phyloP scores from a whole-genome alignment of 2,888 invertebrate species.

The Drepanosiphum platanoidis region DNA sequence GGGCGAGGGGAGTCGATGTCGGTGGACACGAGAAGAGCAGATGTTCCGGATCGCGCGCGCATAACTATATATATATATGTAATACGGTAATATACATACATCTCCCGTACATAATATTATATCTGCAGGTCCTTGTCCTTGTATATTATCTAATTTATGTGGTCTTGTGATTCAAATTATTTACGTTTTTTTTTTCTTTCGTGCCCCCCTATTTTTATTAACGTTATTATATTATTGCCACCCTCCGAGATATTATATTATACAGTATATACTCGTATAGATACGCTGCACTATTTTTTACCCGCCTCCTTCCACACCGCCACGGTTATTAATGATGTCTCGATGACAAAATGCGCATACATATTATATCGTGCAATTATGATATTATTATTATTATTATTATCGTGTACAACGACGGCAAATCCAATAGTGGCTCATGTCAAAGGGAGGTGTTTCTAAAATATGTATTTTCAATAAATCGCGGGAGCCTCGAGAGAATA shows the following conservation, averaged over 20 bases:
- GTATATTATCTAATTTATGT: conserved; percentile 28
- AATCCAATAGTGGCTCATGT: too few species aligned
- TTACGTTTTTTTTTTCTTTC: conserved; percentile 7
- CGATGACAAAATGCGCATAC: not conserved
- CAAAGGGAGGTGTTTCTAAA: too few species aligned
- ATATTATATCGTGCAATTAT: too few species aligned
- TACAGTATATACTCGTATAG: too few species aligned
- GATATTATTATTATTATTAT: too few species aligned
- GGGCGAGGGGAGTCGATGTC: conserved; percentile 23
- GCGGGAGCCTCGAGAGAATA: too few species aligned
- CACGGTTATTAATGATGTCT: not conserved
- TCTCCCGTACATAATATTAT: too few species aligned
- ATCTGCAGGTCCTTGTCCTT: conserved; percentile 8
- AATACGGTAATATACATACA: not conserved
- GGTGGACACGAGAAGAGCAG: conserved; percentile 46
- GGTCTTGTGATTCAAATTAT: conserved; percentile 54
- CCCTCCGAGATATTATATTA: not conserved
- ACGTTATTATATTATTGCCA: not conserved
- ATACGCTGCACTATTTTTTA: not conserved
- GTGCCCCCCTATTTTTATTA: conserved; percentile 4
- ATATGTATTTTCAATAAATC: too few species aligned
- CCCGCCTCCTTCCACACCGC: not conserved
- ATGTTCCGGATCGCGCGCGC: conserved; percentile 37
- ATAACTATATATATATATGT: not conserved
- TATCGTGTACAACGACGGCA: too few species aligned